Conservation (phyloP, 2,113 vertebrate genomes). For the Chunga burmeisteri region DNA sequence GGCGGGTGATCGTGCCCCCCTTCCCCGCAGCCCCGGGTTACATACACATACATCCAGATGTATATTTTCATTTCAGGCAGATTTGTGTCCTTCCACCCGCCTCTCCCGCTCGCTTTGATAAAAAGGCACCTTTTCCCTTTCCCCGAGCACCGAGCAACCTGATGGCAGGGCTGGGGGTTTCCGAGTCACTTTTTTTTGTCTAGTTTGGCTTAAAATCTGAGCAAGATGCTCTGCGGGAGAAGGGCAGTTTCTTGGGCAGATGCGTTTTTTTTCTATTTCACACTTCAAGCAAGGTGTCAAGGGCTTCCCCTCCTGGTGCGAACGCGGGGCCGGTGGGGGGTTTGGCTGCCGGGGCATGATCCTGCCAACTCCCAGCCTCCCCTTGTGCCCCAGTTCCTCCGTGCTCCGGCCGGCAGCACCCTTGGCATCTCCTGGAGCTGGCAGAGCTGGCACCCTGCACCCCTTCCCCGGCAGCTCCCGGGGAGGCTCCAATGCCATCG, state of each 20-base stretch:
- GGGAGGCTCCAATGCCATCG: fast-evolving
- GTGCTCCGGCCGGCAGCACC: fast-evolving
- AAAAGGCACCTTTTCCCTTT: background rate
- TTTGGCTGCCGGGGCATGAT: background rate
- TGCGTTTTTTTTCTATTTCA: background rate
- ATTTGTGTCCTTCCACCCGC: background rate
- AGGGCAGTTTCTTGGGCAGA: background rate
- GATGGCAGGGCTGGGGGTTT: background rate
- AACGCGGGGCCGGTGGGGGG: fast-evolving
- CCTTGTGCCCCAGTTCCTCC: fast-evolving
- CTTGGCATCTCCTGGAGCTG: background rate
- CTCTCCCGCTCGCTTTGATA: background rate
- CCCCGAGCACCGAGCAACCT: fast-evolving
- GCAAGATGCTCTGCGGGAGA: background rate
- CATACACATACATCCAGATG: background rate
- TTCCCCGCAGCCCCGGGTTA: background rate
- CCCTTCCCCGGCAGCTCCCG: background rate
- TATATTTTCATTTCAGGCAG: background rate
- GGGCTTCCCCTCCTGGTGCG: fast-evolving
- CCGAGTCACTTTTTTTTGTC: background rate
- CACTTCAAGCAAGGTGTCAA: fast-evolving
- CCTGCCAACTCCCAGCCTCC: background rate
- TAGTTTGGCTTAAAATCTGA: background rate
- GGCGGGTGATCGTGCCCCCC: background rate
- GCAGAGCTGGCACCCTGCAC: background rate